Conservation (phyloP, 2,797 vertebrate genomes). For the Cacajao melanocephalus region DNA sequence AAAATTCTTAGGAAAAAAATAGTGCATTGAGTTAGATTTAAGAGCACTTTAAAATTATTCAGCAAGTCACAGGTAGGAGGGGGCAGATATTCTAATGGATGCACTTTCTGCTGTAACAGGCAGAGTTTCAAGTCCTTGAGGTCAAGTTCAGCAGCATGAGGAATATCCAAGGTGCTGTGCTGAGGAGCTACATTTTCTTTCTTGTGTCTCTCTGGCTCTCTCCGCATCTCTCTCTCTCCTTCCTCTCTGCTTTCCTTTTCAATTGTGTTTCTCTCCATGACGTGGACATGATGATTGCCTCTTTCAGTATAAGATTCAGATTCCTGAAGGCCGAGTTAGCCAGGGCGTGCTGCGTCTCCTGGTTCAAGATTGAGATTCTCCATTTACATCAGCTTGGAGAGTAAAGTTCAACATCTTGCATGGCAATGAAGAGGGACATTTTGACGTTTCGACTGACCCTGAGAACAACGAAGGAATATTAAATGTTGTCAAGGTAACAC, state of each 20-base stretch:
- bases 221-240: background rate
- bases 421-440: conserved; percentile 87
- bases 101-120: no score
- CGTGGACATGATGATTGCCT: background rate
- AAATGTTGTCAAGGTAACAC: conserved; percentile 87
- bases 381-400: conserved; percentile 84
- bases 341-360: conserved; percentile 79
- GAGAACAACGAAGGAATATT: conserved; percentile 89
- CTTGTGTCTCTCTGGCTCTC: background rate
- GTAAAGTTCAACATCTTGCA: conserved; percentile 83
- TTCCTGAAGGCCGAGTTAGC: conserved; percentile 75
- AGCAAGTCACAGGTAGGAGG: background rate
- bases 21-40: background rate
- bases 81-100: accelerated
- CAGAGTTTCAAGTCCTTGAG: background rate
- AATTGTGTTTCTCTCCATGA: accelerated
- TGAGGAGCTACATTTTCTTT: background rate
- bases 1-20: background rate
- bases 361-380: conserved; percentile 86
- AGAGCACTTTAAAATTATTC: background rate
- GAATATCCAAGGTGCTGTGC: accelerated
- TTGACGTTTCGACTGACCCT: conserved; percentile 86
- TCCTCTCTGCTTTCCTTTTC: background rate
- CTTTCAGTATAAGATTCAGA: conserved; percentile 65
- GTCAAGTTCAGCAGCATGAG: background rate